These are phyloP conservation scores for Himalopsyche phryganea DNA, from an alignment of 1,140 invertebrate species.

Conservation along the genomic window DNA sequence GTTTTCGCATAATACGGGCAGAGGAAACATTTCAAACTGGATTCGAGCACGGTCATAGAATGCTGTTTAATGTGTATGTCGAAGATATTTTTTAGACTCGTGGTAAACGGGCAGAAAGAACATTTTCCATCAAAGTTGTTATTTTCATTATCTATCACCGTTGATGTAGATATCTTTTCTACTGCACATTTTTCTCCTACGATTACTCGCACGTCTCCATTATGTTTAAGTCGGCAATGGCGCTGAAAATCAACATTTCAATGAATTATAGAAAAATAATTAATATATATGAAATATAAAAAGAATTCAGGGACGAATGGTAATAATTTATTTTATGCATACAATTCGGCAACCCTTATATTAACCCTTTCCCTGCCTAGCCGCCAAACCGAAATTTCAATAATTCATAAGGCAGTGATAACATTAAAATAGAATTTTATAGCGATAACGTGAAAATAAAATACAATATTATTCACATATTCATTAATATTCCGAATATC, in stretches of 20 bases:
- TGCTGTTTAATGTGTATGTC: slow-evolving; percentile 71
- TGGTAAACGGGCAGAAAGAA: slow-evolving; percentile 71
- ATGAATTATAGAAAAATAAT: slow-evolving; percentile 4
- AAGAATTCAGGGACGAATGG: too few relatives aligned
- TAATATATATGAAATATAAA: background rate
- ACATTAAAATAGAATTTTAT: too few relatives aligned
- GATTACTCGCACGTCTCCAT: slow-evolving; percentile 65
- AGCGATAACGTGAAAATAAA: too few relatives aligned
- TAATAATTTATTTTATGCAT: too few relatives aligned
- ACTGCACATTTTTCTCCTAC: slow-evolving; percentile 42
- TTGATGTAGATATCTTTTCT: slow-evolving; percentile 18
- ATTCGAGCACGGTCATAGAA: slow-evolving; percentile 59
- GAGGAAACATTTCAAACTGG: slow-evolving; percentile 75
- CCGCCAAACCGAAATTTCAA: too few relatives aligned
- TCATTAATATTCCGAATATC: too few relatives aligned
- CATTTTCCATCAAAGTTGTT: slow-evolving; percentile 53
- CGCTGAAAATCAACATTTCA: slow-evolving; percentile 52
- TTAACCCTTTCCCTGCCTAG: too few relatives aligned
- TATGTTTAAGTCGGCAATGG: slow-evolving; percentile 70
- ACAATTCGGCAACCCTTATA: too few relatives aligned
- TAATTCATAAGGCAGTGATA: too few relatives aligned
- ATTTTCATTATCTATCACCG: slow-evolving; percentile 10
- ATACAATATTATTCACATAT: too few relatives aligned
- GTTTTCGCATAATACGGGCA: slow-evolving; percentile 74
- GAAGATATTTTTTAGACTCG: slow-evolving; percentile 60